Percentiles rank a stretch among this genome's conserved stretches.
These are phyloP conservation scores for Sphaeridia pumilis DNA, from an alignment of 2,888 invertebrate genomes.

Conservation along the genomic window DNA sequence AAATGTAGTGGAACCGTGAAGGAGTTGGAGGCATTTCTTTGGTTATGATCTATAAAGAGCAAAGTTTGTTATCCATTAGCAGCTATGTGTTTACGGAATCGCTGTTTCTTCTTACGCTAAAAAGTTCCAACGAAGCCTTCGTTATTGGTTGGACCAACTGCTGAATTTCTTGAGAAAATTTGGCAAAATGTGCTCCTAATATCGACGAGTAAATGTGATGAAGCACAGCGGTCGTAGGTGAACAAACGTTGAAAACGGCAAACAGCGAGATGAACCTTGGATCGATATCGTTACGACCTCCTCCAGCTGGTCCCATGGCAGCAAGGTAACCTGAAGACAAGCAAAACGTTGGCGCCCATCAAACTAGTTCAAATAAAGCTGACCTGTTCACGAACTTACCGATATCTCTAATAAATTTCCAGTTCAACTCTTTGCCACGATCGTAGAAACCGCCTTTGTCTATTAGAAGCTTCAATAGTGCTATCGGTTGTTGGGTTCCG, in stretches of 20 bases:
- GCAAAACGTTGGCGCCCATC: not conserved
- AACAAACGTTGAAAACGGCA: constrained; percentile 71
- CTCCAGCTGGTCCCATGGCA: constrained; percentile 78
- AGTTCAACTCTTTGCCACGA: constrained; percentile 73
- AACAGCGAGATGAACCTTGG: constrained; percentile 85
- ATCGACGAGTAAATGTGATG: constrained; percentile 73
- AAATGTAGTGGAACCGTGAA: constrained; percentile 87
- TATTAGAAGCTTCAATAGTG: constrained; percentile 75
- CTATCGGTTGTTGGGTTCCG: constrained; percentile 89
- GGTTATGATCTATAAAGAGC: constrained; percentile 50
- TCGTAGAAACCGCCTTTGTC: constrained; percentile 83
- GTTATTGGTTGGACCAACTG: constrained; percentile 56
- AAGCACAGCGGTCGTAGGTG: constrained; percentile 65
- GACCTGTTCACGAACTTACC: constrained; percentile 39
- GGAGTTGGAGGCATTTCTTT: constrained; percentile 78
- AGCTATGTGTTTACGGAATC: not conserved
- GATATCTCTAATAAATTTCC: constrained; percentile 76
- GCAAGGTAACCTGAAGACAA: constrained; percentile 57
- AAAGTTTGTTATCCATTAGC: not conserved
- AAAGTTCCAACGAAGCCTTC: constrained; percentile 66
- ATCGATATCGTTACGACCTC: constrained; percentile 80
- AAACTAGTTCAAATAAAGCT: not conserved
- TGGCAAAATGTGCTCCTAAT: constrained; percentile 59
- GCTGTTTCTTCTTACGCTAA: constrained; percentile 49
- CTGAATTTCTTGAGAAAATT: constrained; percentile 56